Percentiles rank a stretch among this genome's conserved stretches.
These are phyloP conservation scores for Rostratula benghalensis DNA, from an alignment of 2,113 vertebrate genomes.

Conservation along the genomic window DNA sequence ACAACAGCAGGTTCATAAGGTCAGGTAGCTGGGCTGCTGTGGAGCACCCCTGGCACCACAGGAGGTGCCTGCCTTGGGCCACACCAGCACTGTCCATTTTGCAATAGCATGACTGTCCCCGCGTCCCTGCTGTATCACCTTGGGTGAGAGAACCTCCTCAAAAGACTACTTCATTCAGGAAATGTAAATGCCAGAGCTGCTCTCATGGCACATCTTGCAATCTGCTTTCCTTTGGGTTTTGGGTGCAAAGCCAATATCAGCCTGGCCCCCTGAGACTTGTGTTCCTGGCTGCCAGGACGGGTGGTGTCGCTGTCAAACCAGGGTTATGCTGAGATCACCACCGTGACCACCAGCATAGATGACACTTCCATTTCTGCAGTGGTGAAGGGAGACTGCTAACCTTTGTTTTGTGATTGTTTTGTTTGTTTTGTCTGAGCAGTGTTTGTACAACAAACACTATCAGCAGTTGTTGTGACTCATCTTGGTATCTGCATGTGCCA, in stretches of 20 bases:
- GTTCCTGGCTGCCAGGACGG: neutral
- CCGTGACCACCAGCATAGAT: neutral
- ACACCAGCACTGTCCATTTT: neutral
- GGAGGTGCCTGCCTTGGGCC: neutral
- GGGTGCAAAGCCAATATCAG: neutral
- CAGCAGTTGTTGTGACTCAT: neutral
- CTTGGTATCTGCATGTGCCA: neutral
- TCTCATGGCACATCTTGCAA: neutral
- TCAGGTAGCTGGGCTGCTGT: neutral
- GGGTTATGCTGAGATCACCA: neutral
- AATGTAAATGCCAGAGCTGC: too few species aligned
- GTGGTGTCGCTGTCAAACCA: neutral
- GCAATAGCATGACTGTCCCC: neutral
- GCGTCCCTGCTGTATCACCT: rapidly evolving
- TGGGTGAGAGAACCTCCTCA: neutral
- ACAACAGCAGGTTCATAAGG: neutral
- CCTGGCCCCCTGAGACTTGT: neutral
- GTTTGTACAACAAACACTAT: slow-evolving; percentile 6
- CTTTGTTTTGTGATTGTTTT: neutral
- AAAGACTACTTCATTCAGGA: neutral
- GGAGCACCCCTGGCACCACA: neutral
- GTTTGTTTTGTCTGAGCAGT: slow-evolving; percentile 25
- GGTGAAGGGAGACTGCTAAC: neutral
- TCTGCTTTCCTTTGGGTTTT: neutral
- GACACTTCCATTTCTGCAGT: neutral